Percentiles rank a stretch among this genome's conserved stretches.
These are phyloP conservation scores for Phycodurus eques DNA, from an alignment of 2,113 vertebrate genomes.

Conservation along the genomic window DNA sequence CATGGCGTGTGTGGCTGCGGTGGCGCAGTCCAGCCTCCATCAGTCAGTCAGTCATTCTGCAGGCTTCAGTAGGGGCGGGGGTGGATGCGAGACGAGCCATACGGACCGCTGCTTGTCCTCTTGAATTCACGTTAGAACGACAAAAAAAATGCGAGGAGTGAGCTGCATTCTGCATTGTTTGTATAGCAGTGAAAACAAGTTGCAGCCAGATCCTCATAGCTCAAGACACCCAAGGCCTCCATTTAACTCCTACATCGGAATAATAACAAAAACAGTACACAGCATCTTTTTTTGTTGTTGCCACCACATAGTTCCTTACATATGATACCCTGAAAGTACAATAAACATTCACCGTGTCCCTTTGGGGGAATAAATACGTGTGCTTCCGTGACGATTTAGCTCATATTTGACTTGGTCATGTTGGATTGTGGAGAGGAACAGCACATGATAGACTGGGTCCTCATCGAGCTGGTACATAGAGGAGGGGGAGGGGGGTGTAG, in stretches of 20 bases:
- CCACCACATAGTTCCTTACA: no score
- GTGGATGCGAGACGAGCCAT: conserved; percentile 66
- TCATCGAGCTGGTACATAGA: conserved; percentile 11
- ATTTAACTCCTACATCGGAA: not conserved
- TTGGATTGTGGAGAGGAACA: not conserved
- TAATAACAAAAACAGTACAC: not conserved
- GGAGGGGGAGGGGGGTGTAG: conserved; percentile 32
- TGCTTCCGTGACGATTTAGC: not conserved
- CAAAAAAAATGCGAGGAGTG: not conserved
- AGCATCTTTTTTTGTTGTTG: not conserved
- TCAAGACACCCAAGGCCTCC: not conserved
- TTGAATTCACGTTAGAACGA: not conserved
- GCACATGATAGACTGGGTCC: not conserved
- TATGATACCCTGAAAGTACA: not conserved
- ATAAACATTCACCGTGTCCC: not conserved
- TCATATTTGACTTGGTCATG: not conserved
- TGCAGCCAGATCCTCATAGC: not conserved
- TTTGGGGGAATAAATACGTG: not conserved
- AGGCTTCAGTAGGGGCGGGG: conserved; percentile 25
- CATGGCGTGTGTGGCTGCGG: conserved; percentile 7
- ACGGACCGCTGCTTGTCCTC: conserved; percentile 67
- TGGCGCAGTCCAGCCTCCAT: conserved; percentile 28
- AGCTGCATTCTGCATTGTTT: no score
- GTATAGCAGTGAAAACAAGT: not conserved
- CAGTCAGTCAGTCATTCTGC: conserved; percentile 19